phyloP scores from a whole-genome alignment of 1,140 invertebrate genomes.

The Choristoneura fumiferana region DNA sequence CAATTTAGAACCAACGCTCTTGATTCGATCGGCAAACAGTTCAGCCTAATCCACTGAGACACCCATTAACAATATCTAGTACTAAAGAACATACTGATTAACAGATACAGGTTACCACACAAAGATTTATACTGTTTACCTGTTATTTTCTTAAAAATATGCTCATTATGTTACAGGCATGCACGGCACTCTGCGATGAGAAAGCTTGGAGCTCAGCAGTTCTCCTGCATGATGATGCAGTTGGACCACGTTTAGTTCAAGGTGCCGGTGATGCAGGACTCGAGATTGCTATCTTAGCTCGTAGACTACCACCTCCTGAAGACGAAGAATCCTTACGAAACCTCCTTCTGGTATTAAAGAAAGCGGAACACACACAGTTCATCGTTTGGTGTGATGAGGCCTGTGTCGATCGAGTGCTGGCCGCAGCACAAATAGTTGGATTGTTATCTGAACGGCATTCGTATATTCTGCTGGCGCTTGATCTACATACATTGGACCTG shows the following conservation, averaged over 20 bases:
- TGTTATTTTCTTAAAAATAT: too few species aligned
- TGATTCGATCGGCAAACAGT: too few species aligned
- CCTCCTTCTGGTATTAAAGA: conserved; percentile 60
- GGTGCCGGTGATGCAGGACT: not conserved
- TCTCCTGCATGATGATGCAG: conserved; percentile 37
- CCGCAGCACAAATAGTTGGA: conserved; percentile 88
- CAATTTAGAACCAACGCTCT: too few species aligned
- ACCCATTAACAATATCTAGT: too few species aligned
- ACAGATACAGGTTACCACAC: too few species aligned
- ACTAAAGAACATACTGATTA: too few species aligned
- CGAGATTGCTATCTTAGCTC: not conserved
- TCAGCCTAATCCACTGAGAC: too few species aligned
- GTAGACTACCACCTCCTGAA: not conserved
- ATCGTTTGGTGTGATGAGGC: conserved; percentile 59
- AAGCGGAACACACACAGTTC: conserved; percentile 52
- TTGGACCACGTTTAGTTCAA: conserved; percentile 41
- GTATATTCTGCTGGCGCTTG: conserved; percentile 87
- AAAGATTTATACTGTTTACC: too few species aligned
- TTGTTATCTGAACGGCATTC: conserved; percentile 86
- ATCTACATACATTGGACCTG: conserved; percentile 88
- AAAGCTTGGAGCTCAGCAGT: not conserved
- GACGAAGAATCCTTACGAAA: conserved; percentile 33
- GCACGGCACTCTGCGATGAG: not conserved
- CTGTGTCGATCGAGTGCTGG: conserved; percentile 55
- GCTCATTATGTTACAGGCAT: not conserved